These are phyloP conservation scores for Lytechinus variegatus DNA, from an alignment of 35 echinoderm and acorn worm genomes.

Conservation along the genomic window DNA sequence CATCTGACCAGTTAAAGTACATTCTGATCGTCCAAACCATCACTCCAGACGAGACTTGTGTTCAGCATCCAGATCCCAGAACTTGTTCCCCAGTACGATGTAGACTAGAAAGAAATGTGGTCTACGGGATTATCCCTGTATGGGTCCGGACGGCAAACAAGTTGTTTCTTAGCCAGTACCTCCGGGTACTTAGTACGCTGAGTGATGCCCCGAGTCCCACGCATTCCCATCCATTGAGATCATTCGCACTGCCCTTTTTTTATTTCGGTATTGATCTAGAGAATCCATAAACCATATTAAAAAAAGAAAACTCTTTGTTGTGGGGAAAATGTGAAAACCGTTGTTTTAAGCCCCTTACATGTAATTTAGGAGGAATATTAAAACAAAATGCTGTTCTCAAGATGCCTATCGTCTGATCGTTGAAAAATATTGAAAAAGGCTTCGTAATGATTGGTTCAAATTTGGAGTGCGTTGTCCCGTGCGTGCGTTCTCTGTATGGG, in stretches of 20 bases:
- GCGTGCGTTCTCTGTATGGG: too few relatives aligned
- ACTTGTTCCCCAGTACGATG: background rate
- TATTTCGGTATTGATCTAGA: too few relatives aligned
- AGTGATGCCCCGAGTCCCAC: conserved; percentile 42
- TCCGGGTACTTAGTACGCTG: conserved; percentile 33
- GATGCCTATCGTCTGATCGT: too few relatives aligned
- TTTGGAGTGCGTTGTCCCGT: too few relatives aligned
- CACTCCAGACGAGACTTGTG: background rate
- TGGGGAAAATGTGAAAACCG: too few relatives aligned
- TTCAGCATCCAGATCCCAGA: background rate
- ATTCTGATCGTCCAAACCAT: background rate
- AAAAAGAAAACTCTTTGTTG: too few relatives aligned
- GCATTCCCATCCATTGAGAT: background rate
- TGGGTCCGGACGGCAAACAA: conserved; percentile 21
- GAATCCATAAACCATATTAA: too few relatives aligned
- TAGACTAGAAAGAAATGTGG: background rate
- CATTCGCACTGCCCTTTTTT: background rate
- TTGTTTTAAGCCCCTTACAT: too few relatives aligned
- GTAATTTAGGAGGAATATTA: too few relatives aligned
- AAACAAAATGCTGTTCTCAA: too few relatives aligned
- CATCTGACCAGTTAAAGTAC: background rate
- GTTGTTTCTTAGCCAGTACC: conserved; percentile 38
- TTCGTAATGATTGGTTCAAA: too few relatives aligned
- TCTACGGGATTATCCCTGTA: background rate
- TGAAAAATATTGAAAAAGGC: too few relatives aligned